These are phyloP conservation scores for Hestina assimilis DNA, from an alignment of 1,140 invertebrate genomes.

Conservation along the genomic window DNA sequence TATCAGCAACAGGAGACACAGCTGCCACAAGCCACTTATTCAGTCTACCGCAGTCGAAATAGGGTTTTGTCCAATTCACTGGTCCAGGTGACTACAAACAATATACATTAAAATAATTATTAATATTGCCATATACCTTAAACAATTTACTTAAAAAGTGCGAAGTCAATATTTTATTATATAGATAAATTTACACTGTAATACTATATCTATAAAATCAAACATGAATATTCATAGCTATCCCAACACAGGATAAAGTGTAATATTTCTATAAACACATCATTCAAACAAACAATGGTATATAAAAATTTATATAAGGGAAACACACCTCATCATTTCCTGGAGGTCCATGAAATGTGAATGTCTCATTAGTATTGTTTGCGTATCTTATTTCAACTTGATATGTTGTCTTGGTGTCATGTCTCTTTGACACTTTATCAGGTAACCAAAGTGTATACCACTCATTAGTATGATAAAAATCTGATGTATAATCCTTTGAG, in stretches of 20 bases:
- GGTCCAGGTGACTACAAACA: slow-evolving; percentile 84
- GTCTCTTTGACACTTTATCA: slow-evolving; percentile 87
- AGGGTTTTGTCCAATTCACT: slow-evolving; percentile 95
- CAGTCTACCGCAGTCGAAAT: slow-evolving; percentile 97
- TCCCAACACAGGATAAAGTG: no score
- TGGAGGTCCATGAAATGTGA: slow-evolving; percentile 95
- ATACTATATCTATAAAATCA: no score
- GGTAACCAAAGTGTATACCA: slow-evolving; percentile 95
- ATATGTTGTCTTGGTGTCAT: slow-evolving; percentile 96
- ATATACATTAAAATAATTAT: slow-evolving; percentile 8
- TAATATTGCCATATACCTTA: no score
- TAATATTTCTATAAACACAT: no score
- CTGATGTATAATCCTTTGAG: slow-evolving; percentile 93
- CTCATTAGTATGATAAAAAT: slow-evolving; percentile 95
- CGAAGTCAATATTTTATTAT: no score
- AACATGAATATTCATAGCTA: no score
- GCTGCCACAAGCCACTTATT: slow-evolving; percentile 98
- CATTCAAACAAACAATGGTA: no score
- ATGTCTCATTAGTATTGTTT: slow-evolving; percentile 97
- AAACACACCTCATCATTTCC: slow-evolving; percentile 87
- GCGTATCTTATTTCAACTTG: slow-evolving; percentile 94
- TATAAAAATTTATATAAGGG: no score
- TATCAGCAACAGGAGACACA: slow-evolving; percentile 95
- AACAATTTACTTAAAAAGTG: no score
- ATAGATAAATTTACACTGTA: no score